Evolutionary conservation across 2,888 invertebrate species (phyloP).

Genomic region (Stenolophus ochropezus): DNA sequence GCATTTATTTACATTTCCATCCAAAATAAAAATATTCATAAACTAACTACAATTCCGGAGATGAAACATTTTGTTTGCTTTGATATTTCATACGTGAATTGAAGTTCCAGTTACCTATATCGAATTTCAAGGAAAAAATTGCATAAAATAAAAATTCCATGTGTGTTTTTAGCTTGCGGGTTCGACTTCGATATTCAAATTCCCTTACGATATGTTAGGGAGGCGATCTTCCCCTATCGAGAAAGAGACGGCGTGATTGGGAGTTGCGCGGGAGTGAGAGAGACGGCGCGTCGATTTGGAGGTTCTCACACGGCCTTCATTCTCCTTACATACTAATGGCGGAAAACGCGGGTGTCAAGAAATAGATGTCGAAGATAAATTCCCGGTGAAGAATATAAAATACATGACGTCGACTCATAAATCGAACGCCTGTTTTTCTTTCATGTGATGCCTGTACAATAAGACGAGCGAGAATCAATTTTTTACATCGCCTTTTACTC

Average conservation of each 20-base stretch:
- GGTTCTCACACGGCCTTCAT: slow-evolving; percentile 23
- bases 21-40: slow-evolving; percentile 34
- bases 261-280: not conserved
- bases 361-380: slow-evolving; percentile 56
- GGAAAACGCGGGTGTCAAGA: slow-evolving; percentile 48
- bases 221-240: not conserved
- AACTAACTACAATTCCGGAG: slow-evolving; percentile 17
- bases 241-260: slow-evolving; percentile 30
- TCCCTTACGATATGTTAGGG: slow-evolving; percentile 50
- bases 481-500: not conserved
- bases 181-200: slow-evolving; percentile 53
- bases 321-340: slow-evolving; percentile 57
- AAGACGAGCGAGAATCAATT: not conserved
- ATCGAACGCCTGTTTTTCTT: slow-evolving; percentile 52
- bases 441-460: slow-evolving; percentile 2
- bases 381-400: slow-evolving; percentile 51
- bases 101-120: slow-evolving; percentile 38
- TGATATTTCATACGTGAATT: slow-evolving; percentile 36
- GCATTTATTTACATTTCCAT: slow-evolving; percentile 6
- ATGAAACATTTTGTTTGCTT: slow-evolving; percentile 41
- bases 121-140: slow-evolving; percentile 49
- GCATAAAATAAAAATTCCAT: slow-evolving; percentile 49
- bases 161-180: slow-evolving; percentile 48
- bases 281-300: slow-evolving; percentile 23
- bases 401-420: slow-evolving; percentile 46